Evolutionary conservation across 2,113 vertebrate species (phyloP).

Genomic region (Isichthys henryi): DNA sequence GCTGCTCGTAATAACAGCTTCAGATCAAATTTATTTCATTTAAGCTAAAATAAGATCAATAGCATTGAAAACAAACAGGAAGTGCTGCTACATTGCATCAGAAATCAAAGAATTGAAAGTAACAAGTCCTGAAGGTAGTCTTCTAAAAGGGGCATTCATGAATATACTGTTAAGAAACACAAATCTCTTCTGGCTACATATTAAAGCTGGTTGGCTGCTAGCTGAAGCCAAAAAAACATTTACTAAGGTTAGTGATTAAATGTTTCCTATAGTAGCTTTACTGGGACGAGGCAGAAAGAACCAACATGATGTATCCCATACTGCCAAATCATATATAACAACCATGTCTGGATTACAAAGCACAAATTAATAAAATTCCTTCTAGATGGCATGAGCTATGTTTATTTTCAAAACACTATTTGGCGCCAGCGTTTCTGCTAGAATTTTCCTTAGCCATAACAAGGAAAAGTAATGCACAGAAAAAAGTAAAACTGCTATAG

Average conservation of each 20-base stretch:
- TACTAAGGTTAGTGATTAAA: background rate
- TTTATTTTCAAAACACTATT: conserved; percentile 1
- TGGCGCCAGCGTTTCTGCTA: background rate
- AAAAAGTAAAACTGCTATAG: background rate
- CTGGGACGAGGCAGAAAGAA: background rate
- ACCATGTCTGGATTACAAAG: background rate
- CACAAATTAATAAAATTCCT: background rate
- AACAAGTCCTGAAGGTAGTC: background rate
- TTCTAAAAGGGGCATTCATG: background rate
- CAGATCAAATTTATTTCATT: background rate
- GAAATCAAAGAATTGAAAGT: background rate
- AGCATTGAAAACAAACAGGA: background rate
- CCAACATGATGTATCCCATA: background rate
- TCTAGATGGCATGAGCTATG: background rate
- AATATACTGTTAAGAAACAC: background rate
- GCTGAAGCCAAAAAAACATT: background rate
- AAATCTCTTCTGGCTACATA: background rate
- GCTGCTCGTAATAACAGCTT: background rate
- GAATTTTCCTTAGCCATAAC: background rate
- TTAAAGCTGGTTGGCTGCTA: background rate
- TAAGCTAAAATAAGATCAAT: background rate
- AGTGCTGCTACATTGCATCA: background rate
- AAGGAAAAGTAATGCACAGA: background rate
- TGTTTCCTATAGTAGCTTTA: background rate
- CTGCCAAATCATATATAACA: background rate